Percentiles rank a stretch among this genome's conserved stretches.
Conservation (phyloP, 2,113 vertebrate species). For the Cinclus mexicanus region DNA sequence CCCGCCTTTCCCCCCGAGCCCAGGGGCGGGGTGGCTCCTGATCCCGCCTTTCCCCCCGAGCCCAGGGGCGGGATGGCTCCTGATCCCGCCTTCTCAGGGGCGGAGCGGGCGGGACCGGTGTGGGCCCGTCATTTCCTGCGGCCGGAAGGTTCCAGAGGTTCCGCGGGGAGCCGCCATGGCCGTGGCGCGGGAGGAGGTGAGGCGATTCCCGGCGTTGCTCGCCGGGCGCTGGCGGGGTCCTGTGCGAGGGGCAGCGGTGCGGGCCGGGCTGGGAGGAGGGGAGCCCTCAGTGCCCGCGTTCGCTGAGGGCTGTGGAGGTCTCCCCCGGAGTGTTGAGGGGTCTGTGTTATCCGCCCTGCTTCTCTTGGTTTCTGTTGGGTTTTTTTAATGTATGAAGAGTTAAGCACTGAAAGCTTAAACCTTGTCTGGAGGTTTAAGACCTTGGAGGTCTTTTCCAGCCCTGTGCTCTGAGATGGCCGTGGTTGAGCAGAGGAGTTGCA, state of each 20-base stretch:
- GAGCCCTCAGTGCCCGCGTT: not conserved
- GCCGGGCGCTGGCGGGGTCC: not conserved
- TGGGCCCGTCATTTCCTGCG: not conserved
- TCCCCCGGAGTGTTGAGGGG: not conserved
- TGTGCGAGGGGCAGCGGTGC: not conserved
- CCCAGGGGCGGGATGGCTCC: fast-evolving
- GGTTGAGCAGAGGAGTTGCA: not conserved
- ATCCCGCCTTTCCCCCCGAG: not conserved
- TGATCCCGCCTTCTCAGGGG: not conserved
- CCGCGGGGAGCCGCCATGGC: not conserved
- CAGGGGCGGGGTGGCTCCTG: fast-evolving
- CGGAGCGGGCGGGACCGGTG: fast-evolving
- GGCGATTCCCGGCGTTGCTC: not conserved
- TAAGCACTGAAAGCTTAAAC: not conserved
- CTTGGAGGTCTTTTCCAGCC: not conserved
- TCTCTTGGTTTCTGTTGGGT: not conserved
- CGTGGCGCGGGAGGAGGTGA: not conserved
- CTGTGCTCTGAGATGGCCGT: not conserved
- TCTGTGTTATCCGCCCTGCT: not conserved
- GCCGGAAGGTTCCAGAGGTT: slow-evolving; percentile 14
- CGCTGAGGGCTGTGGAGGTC: not conserved
- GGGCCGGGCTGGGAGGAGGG: not conserved
- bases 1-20: not conserved
- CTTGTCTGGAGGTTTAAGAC: not conserved
- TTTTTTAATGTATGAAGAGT: not conserved